Evolutionary conservation across 2,888 invertebrate genomes (phyloP), one percentile per base, ranked within the genome.

Genomic region (Xestobium rufovillosum): DNA sequence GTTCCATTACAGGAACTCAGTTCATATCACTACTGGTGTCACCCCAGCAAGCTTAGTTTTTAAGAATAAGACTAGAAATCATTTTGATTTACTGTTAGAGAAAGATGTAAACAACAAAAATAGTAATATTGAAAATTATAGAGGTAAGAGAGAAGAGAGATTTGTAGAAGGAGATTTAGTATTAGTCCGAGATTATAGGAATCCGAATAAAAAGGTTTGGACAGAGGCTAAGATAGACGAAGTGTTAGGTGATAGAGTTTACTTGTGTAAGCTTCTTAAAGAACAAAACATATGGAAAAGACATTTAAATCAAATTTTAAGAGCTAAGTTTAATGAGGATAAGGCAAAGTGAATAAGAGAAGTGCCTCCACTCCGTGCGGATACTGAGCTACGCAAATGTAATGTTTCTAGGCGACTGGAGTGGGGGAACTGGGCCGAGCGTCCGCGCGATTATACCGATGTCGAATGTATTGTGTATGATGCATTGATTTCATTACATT

Each of bases 1-100:
- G 19, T 41, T 41, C n/a, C 14, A 30, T 10, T 31, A 19, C 25
- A 19, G 38, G 25, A 38, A 41, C 28, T 14, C 38, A 26, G 4
- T n/a, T 26, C 38, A 38, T 16, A 12, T 25, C 11, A 23, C 29
- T 13, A 38, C 38, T 3, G 38, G 38, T 19, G 11, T 15, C 3
- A 29, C 23, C 17, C 37, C 36, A 4, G 4, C 28, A 11, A 14
- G 30, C 17, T 13, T 39, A 12, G 31, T 39, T 12, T 39, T 39
- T 31, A 14, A 13, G 3, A 19, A 31, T 12, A 10, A 27, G 25
- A 15, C 29, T 4, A 14, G 10, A 13, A 37, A 31, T n/a, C 6
- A n/a, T 8, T n/a, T 36, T 4, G 36, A 36, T 31, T 36, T 30
- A 8, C 10, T 31, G n/a, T n/a, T n/a, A n/a, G n/a, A 9, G 8